Conservation (phyloP, 1,140 invertebrate genomes). For the Theocolax elegans region DNA sequence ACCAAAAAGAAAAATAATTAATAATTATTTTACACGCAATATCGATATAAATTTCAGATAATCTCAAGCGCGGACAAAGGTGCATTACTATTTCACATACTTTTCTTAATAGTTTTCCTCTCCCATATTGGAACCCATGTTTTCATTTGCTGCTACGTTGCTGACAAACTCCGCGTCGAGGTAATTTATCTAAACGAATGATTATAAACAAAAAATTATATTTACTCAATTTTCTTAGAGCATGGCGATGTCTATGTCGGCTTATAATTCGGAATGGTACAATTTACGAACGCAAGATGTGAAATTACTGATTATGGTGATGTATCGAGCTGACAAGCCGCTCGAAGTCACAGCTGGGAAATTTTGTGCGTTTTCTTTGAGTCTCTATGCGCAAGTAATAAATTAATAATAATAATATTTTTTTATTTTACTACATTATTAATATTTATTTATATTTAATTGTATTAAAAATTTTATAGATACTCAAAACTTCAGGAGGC, state of each 20-base stretch:
- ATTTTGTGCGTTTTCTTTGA: slow-evolving; percentile 44
- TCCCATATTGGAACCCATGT: slow-evolving; percentile 15
- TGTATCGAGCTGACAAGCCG: slow-evolving; percentile 46
- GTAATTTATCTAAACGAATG: too few species aligned
- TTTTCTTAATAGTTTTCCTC: slow-evolving; percentile 30
- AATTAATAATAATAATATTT: too few species aligned
- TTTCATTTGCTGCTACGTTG: slow-evolving; percentile 31
- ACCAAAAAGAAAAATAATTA: too few species aligned
- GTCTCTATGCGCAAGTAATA: slow-evolving; percentile 25
- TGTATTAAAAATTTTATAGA: slow-evolving; percentile 35
- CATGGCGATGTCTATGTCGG: slow-evolving; percentile 3
- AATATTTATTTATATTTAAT: background rate
- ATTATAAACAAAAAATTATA: too few species aligned
- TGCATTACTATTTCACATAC: background rate
- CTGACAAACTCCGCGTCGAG: slow-evolving; percentile 32
- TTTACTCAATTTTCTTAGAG: slow-evolving; percentile 28
- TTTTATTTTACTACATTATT: too few species aligned
- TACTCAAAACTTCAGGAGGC: slow-evolving; percentile 49
- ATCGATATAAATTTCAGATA: too few species aligned
- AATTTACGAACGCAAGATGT: slow-evolving; percentile 33
- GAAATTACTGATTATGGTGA: slow-evolving; percentile 44
- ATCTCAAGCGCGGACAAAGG: background rate
- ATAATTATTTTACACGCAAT: too few species aligned
- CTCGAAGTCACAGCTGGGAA: slow-evolving; percentile 47
- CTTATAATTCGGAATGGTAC: slow-evolving; percentile 44